Evolutionary conservation across 23 tunicate genomes (phyloP).

Genomic region (Styela clava): DNA sequence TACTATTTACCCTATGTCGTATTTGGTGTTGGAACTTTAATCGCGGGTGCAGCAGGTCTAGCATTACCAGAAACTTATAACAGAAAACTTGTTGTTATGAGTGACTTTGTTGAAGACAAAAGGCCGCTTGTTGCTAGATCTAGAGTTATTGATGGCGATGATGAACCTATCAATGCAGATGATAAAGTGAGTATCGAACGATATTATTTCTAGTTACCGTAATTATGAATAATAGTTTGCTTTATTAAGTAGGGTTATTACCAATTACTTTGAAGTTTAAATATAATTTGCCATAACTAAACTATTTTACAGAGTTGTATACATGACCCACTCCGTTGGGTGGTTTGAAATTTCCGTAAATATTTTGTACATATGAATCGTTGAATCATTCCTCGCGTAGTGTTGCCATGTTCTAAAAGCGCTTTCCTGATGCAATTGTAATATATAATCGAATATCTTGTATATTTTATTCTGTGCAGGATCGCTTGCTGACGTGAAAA

Average conservation of each 20-base stretch:
- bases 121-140: background rate
- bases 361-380: background rate
- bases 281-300: too few relatives aligned
- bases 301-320: too few relatives aligned
- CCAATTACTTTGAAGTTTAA: background rate
- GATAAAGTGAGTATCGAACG: background rate
- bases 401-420: too few relatives aligned
- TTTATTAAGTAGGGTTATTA: background rate
- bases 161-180: background rate
- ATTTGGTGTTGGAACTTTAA: background rate
- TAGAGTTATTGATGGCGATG: background rate
- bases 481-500: background rate
- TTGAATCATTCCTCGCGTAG: background rate
- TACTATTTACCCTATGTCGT: slow-evolving; percentile 19
- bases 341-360: too few relatives aligned
- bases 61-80: slow-evolving; percentile 15
- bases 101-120: background rate
- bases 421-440: too few relatives aligned
- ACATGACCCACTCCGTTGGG: too few relatives aligned
- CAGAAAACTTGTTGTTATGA: slow-evolving; percentile 6
- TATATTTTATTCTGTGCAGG: background rate
- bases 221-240: too few relatives aligned
- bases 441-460: background rate
- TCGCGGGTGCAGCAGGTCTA: background rate
- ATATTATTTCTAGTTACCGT: too few relatives aligned